A percentile compares a stretch with the other conserved stretches of the same genome.
phyloP scores from a whole-genome alignment of 2,888 invertebrate species.

The Ptychoptera albimana region DNA sequence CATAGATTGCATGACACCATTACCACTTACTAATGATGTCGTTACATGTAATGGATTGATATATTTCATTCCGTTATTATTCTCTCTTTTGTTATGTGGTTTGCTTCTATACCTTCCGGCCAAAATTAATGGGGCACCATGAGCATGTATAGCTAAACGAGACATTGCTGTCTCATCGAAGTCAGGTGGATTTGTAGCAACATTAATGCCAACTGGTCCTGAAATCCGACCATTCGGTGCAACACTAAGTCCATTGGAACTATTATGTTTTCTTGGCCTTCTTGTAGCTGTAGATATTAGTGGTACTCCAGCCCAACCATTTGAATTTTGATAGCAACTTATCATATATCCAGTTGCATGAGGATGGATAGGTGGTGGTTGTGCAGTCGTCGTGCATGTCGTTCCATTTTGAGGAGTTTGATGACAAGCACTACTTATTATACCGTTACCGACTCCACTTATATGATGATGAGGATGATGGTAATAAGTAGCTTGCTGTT shows the following conservation, averaged over 20 bases:
- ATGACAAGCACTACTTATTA: background rate
- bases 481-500: conserved; percentile 13
- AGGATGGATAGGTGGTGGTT: conserved; percentile 20
- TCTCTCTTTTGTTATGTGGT: conserved; percentile 19
- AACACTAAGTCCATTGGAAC: conserved; percentile 2
- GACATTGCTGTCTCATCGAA: conserved; percentile 33
- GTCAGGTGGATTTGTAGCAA: conserved; percentile 8
- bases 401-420: background rate
- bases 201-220: background rate
- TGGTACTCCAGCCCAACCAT: conserved; percentile 66
- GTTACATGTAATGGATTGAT: too few species aligned
- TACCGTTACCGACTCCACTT: background rate
- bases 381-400: too few species aligned
- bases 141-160: conserved; percentile 65
- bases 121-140: conserved; percentile 70
- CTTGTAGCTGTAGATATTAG: conserved; percentile 61
- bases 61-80: background rate
- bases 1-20: too few species aligned
- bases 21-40: too few species aligned
- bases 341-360: conserved; percentile 14
- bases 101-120: conserved; percentile 37
- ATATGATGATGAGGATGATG: conserved; percentile 6
- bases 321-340: conserved; percentile 18
- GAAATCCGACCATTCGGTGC: conserved; percentile 6
- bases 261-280: conserved; percentile 19